Evolutionary conservation across 2,797 vertebrate species (phyloP), one percentile per base, ranked within the genome.

Genomic region (Loriculus beryllinus): DNA sequence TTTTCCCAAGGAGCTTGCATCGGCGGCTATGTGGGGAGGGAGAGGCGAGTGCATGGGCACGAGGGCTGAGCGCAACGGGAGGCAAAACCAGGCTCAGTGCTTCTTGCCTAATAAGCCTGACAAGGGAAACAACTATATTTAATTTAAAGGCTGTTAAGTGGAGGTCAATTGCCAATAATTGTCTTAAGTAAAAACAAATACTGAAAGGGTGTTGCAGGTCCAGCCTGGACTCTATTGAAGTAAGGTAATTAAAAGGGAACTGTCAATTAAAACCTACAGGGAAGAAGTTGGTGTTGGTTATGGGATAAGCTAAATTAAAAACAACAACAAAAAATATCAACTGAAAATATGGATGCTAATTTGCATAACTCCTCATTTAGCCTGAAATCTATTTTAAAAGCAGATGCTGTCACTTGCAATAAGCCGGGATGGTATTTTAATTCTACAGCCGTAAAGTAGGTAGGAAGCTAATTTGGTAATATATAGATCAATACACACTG

Each of bases 141-240:
- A 91, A 96, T 90, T 93, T 86, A 88, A 92, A 85, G 90, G 70
- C 56, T 81, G 40, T 64, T 97, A 92, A 95, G 69, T 82, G 79
- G 56, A 95, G 82, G 90, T 96, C 97, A 97, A 96, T 96, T 97
- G 82, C 82, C 96, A 96, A 93, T 94, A 85, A 96, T 92, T 88
- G 79, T 63, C 33, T 39, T 97, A 96, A 97, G 96, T 97, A 94
- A 89, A 96, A 96, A 72, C 59, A 96, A 97, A 96, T 94, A 89
- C 80, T 56, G 65, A 93, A 94, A 95, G 82, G 82, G 33, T 93
- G 52, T 85, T 96, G 48, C 7, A 45, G 51, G 90, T 96, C 93
- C 69, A 70, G 71, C 63, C 26, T 56, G 83, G 68, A 88, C 45
- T 91, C 84, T 78, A 28, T 31, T 91, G 69, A 82, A 96, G 33